phyloP scores from a whole-genome alignment of 2,113 vertebrate species.

The Callithrix jacchus region DNA sequence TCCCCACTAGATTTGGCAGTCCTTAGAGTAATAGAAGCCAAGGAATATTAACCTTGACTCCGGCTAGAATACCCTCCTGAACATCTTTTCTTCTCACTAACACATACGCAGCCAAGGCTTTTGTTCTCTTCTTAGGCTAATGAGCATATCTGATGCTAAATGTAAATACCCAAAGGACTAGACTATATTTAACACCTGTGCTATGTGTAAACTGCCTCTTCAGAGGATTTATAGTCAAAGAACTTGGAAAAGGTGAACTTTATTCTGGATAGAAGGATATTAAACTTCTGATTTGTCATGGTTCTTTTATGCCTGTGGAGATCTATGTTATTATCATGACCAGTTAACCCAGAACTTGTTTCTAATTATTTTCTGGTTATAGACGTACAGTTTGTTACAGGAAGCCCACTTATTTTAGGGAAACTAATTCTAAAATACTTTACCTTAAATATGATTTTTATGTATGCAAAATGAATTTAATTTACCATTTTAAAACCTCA shows the following conservation, averaged over 20 bases:
- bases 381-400: not conserved
- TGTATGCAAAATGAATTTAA: not conserved
- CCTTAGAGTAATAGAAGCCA: constrained; percentile 40
- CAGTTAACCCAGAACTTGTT: not conserved
- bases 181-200: not conserved
- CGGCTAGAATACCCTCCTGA: not conserved
- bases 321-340: not conserved
- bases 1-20: constrained; percentile 60
- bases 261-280: not conserved
- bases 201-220: not conserved
- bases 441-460: not conserved
- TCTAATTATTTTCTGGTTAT: not conserved
- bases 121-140: constrained; percentile 8
- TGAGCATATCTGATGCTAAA: not conserved
- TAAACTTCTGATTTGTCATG: not conserved
- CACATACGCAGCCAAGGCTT: not conserved
- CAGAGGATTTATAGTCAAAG: not conserved
- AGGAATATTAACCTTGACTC: constrained; percentile 50
- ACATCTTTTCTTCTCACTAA: constrained; percentile 37
- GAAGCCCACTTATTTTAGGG: not conserved
- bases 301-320: not conserved
- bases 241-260: not conserved
- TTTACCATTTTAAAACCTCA: not conserved
- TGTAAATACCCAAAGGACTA: not conserved
- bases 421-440: not conserved